Evolutionary conservation across 2,888 invertebrate genomes (phyloP), one percentile per base, ranked within the genome.

Genomic region (Griposia aprilina): DNA sequence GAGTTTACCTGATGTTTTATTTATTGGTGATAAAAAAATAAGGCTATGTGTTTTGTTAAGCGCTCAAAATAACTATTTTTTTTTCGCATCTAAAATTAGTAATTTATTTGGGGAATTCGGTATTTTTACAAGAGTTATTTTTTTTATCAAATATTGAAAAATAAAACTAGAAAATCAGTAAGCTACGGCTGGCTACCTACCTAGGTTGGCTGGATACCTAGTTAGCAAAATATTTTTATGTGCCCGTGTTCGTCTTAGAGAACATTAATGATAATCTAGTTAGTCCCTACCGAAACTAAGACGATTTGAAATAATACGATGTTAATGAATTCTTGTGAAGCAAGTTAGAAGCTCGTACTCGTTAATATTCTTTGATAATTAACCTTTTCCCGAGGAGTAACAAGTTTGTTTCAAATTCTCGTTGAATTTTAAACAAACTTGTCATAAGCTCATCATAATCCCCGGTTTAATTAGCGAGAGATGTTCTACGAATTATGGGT

Each of bases 1-100:
- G 82, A 95, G 96, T 90, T 74, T 67, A 69, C 8, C 11, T 10
- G 23, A 7, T 78, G 72, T 76, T 60, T 48, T 69, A 11, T 15
- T 45, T 45, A 52, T 59, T 52, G 2, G 17, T 76, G 3, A n/a
- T 8, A 20, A 8, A 26, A n/a, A 17, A n/a, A n/a, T 1, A 41
- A 26, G 8, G 11, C 2, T 52, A 4, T 50, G 41, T 41, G 2
- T 55, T 48, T 59, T 70, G 15, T 67, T 45, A 26, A 26, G 17
- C 11, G 0, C 26, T 36, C 2, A 17, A 52, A 45, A 20, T 30
- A 36, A 23, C 30, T 48, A 5, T 20, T 23, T 20, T 13, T 36
- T 55, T 36, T 57, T 10, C 2, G 6, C 11, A 7, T 52, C 15
- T 20, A 17, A 57, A 30, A 36, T 26, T 20, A n/a, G 15, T 15